Percentiles rank a stretch among this genome's conserved stretches.
These are phyloP conservation scores for Acronicta psi DNA, from an alignment of 2,888 invertebrate species.

Conservation along the genomic window DNA sequence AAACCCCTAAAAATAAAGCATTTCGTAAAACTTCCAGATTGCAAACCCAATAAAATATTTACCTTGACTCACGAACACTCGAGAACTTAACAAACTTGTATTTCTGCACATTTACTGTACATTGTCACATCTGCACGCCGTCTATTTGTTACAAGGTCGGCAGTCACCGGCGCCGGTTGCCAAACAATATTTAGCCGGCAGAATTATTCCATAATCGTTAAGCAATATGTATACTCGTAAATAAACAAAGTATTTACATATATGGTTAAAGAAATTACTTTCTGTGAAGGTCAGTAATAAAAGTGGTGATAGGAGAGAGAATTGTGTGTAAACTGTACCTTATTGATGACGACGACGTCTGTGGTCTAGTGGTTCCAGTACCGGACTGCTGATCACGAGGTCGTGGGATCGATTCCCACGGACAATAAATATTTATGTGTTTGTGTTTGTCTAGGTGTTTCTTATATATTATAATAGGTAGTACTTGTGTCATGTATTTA, in stretches of 20 bases:
- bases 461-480: too few species aligned
- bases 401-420: too few species aligned
- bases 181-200: slow-evolving; percentile 45
- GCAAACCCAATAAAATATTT: too few species aligned
- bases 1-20: too few species aligned
- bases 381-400: too few species aligned
- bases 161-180: slow-evolving; percentile 43
- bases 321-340: too few species aligned
- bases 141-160: slow-evolving; percentile 53
- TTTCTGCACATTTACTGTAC: slow-evolving; percentile 34
- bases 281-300: slow-evolving; percentile 18
- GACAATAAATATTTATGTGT: too few species aligned
- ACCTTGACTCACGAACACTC: neutral
- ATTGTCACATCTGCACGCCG: slow-evolving; percentile 55
- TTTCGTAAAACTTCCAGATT: too few species aligned
- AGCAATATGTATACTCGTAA: slow-evolving; percentile 21
- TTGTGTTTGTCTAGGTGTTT: too few species aligned
- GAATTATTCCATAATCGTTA: slow-evolving; percentile 50
- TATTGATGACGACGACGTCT: too few species aligned
- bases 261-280: slow-evolving; percentile 26
- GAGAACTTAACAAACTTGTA: slow-evolving; percentile 28
- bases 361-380: too few species aligned
- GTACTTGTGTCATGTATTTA: too few species aligned
- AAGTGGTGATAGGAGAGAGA: neutral
- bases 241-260: slow-evolving; percentile 40